Evolutionary conservation across 1,140 invertebrate genomes (phyloP), one percentile per base, ranked within the genome.

Genomic region (Telenomus remus): DNA sequence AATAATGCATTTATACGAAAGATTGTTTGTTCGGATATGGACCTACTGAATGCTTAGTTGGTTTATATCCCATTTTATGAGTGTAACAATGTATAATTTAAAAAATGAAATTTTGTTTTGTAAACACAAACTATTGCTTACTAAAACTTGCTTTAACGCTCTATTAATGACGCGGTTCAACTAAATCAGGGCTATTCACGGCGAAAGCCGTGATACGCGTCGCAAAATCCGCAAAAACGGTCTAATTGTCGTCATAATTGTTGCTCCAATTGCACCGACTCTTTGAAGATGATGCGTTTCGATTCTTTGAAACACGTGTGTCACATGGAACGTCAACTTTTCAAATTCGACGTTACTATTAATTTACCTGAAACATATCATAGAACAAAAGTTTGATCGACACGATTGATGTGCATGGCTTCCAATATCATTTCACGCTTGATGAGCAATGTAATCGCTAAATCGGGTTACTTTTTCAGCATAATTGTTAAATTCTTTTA

Each of bases 241-340:
- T 78, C 69, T 78, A 78, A 78, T 78, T 78, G 76, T 78, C 70
- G 70, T 78, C 73, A 60, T 78, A 78, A 78, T 78, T 73, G 61
- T 55, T 66, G 76, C 57, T 78, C 76, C 61, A 73, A 73, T 78
- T 78, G 76, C 70, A 46, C 34, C 37, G 63, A 27, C 47, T 42
- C 60, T 56, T 57, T 44, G 46, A 70, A 78, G 65, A 59, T 50
- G 44, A 69, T 63, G 75, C 54, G 46, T 61, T 70, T 69, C 69
- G 65, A 70, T 73, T 55, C 53, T 69, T 69, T 35, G 64, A 37
- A 69, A 75, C 72, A 75, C 59, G 65, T 75, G 65, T 75, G 72
- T 69, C 72, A 27, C 54, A 69, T 16, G 72, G 64, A 59, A 75
- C 59, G 64, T 75, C 72, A 64, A 69, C 48, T 75, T 75, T 69